phyloP scores from a whole-genome alignment of 1,140 invertebrate genomes.

The Physella acuta region DNA sequence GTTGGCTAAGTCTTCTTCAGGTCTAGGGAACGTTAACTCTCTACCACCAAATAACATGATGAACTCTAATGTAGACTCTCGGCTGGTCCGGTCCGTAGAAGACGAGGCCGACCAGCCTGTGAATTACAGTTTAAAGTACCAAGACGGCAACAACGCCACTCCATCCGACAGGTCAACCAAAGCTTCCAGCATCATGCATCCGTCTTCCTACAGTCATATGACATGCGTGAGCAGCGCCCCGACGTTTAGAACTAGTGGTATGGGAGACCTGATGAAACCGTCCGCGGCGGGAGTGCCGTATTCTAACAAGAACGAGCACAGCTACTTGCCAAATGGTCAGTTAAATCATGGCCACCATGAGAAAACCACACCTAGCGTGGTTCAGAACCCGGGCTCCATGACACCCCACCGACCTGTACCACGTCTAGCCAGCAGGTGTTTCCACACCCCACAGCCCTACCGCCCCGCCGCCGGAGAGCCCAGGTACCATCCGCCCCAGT shows the following conservation, averaged over 20 bases:
- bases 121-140: conserved; percentile 53
- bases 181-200: background rate
- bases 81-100: background rate
- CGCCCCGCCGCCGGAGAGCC: background rate
- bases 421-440: conserved; percentile 23
- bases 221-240: background rate
- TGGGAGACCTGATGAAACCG: background rate
- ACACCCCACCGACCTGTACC: conserved; percentile 15
- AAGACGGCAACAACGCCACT: conserved; percentile 15
- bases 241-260: background rate
- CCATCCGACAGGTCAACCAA: background rate
- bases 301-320: too few species aligned
- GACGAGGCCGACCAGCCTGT: conserved; percentile 48
- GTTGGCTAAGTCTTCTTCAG: conserved; percentile 14
- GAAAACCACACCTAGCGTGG: background rate
- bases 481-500: conserved; percentile 1
- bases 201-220: conserved; percentile 14
- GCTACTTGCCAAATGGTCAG: too few species aligned
- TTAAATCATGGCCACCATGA: conserved; percentile 28
- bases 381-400: background rate
- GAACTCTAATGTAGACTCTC: background rate
- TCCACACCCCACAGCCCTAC: conserved; percentile 10
- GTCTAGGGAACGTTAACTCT: background rate
- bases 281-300: too few species aligned
- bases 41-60: background rate